Evolutionary conservation across 2,113 vertebrate species (phyloP), one percentile per base, ranked within the genome.

Genomic region (Hydrochoerus hydrochaeris): DNA sequence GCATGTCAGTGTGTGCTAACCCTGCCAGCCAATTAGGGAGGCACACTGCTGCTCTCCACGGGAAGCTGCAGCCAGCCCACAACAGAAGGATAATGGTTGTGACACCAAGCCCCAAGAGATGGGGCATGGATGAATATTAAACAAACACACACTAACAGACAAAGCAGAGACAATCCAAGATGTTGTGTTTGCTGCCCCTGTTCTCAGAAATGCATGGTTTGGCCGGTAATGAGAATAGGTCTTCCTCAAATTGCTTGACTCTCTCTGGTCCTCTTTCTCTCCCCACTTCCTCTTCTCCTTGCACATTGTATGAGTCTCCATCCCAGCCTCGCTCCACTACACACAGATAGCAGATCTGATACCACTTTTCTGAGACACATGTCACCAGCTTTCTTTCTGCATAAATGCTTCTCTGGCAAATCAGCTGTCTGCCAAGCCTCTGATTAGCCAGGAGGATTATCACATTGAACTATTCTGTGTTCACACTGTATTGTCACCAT

Each of bases 11-110:
- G n/a, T 30, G 8, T 30, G 80, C 95, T 97, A 97, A 97, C 96
- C 96, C 92, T 35, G 54, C 73, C 83, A 88, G 96, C 95, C 95
- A 97, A 98, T 97, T 97, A 97, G 90, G 94, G 88, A 92, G 82
- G 69, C 24, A 5, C 49, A 41, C 16, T 2, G n/a, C 88, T 92
- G 96, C 85, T 90, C 94, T 90, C 95, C 65, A 41, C 5, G 1
- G 96, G 94, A 85, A 85, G 94, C 96, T n/a, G 65, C 82, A 94
- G 92, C 49, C 93, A 73, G 95, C 85, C 87, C 73, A 77, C 19
- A 11, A 84, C 0, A 19, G 86, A 96, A 87, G 90, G 90, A 88
- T 92, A 97, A 97, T 44, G 71, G 88, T 46, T 92, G 71, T 97
- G 96, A 97, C 97, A 97, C 73, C 60, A 41, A 83, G 90, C 90